phyloP scores from a whole-genome alignment of 2,797 vertebrate genomes.

The Neoniphon sammara region DNA sequence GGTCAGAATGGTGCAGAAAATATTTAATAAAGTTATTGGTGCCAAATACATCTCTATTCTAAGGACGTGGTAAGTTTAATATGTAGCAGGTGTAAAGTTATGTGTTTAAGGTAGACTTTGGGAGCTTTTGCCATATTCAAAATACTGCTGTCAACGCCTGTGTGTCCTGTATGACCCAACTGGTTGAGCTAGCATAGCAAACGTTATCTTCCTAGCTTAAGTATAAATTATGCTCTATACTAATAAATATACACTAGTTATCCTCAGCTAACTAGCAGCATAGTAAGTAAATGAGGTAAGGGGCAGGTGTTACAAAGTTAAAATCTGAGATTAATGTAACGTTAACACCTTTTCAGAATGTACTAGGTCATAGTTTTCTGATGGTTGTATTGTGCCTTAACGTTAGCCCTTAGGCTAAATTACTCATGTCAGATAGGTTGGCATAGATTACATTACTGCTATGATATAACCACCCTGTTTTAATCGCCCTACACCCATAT shows the following conservation, averaged over 20 bases:
- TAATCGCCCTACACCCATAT: no score
- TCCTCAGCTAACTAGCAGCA: background rate
- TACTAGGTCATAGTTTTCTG: no score
- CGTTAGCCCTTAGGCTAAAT: background rate
- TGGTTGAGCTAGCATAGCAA: conserved; percentile 14
- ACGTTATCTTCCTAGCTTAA: conserved; percentile 49
- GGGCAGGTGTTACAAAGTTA: background rate
- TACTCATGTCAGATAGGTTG: background rate
- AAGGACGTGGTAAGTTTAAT: conserved; percentile 75
- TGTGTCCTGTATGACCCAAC: conserved; percentile 65
- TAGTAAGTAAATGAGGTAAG: background rate
- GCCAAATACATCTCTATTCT: conserved; percentile 70
- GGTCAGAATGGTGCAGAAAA: conserved; percentile 73
- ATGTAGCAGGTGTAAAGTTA: accelerated
- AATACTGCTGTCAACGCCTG: background rate
- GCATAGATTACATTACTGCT: no score
- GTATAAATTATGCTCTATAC: background rate
- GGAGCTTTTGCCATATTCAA: accelerated
- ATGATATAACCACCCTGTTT: no score
- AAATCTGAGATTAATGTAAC: background rate
- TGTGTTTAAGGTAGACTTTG: accelerated
- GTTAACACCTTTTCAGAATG: no score
- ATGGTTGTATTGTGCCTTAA: no score
- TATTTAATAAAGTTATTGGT: conserved; percentile 72
- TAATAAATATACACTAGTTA: background rate